phyloP scores from a whole-genome alignment of 1,140 invertebrate genomes.

The Ruditapes philippinarum region DNA sequence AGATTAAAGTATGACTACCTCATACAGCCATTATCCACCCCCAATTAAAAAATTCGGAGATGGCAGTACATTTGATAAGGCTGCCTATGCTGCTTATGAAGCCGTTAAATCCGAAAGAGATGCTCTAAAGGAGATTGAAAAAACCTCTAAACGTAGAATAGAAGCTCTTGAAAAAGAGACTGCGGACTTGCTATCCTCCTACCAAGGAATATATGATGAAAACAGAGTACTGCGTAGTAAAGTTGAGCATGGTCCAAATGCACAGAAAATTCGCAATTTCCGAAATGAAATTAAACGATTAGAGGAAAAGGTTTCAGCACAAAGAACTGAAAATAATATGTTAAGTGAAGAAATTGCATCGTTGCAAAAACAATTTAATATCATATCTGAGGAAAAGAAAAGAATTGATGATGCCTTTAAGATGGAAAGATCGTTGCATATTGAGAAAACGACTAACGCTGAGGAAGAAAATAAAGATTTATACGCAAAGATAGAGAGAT shows the following conservation, averaged over 20 bases:
- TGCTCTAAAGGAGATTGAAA: conserved; percentile 45
- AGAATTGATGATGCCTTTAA: conserved; percentile 60
- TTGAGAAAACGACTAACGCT: conserved; percentile 23
- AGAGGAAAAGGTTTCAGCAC: conserved; percentile 37
- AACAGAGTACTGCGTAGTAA: conserved; percentile 57
- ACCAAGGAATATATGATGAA: conserved; percentile 59
- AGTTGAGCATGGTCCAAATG: conserved; percentile 53
- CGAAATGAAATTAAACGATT: conserved; percentile 48
- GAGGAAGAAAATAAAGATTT: conserved; percentile 46
- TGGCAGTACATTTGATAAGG: conserved; percentile 59
- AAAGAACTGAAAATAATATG: conserved; percentile 17
- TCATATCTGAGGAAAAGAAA: conserved; percentile 34
- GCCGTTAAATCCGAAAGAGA: conserved; percentile 52
- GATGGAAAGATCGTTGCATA: conserved; percentile 55
- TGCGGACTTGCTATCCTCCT: conserved; percentile 42
- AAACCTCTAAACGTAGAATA: conserved; percentile 21
- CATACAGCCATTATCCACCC: background rate
- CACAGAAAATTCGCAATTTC: conserved; percentile 41
- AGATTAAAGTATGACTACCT: background rate
- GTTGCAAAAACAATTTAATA: conserved; percentile 32
- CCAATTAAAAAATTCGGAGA: background rate
- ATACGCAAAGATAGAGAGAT: conserved; percentile 28
- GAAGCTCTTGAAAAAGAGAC: conserved; percentile 51
- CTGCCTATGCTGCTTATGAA: conserved; percentile 58
- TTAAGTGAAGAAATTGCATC: conserved; percentile 28